Conservation (phyloP, 1,140 invertebrate genomes). For the Trichonephila inaurata region DNA sequence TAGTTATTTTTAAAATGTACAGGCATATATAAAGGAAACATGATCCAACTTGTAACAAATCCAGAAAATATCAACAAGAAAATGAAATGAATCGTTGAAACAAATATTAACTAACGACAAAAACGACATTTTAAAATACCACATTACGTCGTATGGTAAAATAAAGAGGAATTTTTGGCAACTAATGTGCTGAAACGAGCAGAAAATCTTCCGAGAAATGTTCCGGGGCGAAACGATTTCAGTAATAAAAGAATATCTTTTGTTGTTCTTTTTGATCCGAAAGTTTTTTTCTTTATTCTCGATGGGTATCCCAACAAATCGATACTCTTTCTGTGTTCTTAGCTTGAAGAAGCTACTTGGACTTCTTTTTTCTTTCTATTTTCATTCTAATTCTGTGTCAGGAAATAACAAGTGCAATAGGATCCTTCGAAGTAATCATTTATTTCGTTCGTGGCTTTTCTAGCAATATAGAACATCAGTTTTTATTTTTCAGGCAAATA, state of each 20-base stretch:
- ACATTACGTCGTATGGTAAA: constrained; percentile 13
- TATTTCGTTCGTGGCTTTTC: background rate
- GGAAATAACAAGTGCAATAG: background rate
- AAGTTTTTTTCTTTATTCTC: background rate
- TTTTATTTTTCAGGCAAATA: background rate
- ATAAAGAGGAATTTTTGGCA: constrained; percentile 23
- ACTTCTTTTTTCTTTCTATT: background rate
- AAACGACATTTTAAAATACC: constrained; percentile 32
- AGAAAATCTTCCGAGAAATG: background rate
- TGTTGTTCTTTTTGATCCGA: background rate
- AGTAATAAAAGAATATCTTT: background rate
- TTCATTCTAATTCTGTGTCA: background rate
- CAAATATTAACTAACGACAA: background rate
- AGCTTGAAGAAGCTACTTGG: background rate
- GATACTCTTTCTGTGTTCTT: background rate
- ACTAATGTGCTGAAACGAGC: constrained; percentile 4
- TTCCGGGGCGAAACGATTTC: background rate
- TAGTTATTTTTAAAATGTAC: too few species aligned
- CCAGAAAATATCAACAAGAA: background rate
- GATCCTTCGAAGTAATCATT: background rate
- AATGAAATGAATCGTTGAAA: background rate
- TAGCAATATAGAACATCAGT: background rate
- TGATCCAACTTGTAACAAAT: background rate
- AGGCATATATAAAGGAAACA: background rate
- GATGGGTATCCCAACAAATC: background rate